Base-by-base conservation (phyloP, 1,140 invertebrate genomes). In the Diprion similis region DNA sequence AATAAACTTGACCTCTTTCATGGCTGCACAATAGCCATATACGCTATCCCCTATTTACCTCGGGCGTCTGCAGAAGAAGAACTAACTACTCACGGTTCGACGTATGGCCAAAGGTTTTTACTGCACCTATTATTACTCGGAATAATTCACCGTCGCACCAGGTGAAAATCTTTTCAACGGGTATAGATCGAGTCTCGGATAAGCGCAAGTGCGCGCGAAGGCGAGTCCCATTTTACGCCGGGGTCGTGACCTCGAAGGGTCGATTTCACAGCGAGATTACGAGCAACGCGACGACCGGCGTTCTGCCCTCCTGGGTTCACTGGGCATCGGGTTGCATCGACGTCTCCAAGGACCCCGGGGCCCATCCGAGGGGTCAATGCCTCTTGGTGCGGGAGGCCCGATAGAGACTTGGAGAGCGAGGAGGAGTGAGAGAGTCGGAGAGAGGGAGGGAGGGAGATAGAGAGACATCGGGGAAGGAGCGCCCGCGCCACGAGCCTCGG, bases 381-480 rank as follows among this genome's bases (percentile, higher is more conserved):
- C 51, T 17, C 51, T 17, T 59, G 51, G 51, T 17, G n/a, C 51
- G 8, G n/a, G 11, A 59, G 51, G n/a, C 51, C n/a, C 51, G 51
- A 59, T 59, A 59, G 51, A 59, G 51, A 15, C 11, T 8, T 17
- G 70, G 68, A 73, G 74, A 48, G 65, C 47, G 45, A 64, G 74
- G 64, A 51, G 64, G 48, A 71, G n/a, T 13, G 47, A 71, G n/a
- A 46, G 19, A 71, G 47, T 59, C 15, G 48, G 74, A 68, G 70
- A 73, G 24, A 73, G 46, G 68, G 45, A 68, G 66, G 46, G n/a
- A 66, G 59, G 72, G 68, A 73, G 70, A 48, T 15, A 46, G 47
- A 74, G 69, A 51, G 48, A 51, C n/a, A n/a, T n/a, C n/a, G 24
- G 24, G 24, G 24, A 37, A 1, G n/a, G 51, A 7, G n/a, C n/a